Conservation (phyloP, 2,888 invertebrate species). For the Carcina quercana region DNA sequence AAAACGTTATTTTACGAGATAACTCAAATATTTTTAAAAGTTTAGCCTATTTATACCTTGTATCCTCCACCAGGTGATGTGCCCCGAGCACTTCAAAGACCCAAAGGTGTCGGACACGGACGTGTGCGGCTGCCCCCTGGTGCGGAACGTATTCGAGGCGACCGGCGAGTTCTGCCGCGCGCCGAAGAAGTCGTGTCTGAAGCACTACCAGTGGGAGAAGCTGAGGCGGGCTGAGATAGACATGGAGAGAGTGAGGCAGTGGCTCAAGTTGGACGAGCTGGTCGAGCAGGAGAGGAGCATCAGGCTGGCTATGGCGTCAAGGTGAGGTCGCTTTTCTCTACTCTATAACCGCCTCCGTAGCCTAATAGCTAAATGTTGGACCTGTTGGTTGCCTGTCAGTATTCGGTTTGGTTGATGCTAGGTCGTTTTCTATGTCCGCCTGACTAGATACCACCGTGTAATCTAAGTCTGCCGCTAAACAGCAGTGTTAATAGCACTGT, state of each 20-base stretch:
- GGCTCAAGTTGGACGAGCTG: conserved; percentile 94
- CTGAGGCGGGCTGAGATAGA: conserved; percentile 95
- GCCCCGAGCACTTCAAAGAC: conserved; percentile 98
- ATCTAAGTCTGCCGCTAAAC: too few species aligned
- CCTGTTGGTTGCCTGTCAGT: too few species aligned
- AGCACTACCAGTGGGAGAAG: conserved; percentile 97
- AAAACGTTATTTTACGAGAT: too few species aligned
- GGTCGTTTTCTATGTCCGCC: too few species aligned
- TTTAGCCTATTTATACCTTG: too few species aligned
- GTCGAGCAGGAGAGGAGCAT: conserved; percentile 95
- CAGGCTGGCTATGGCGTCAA: conserved; percentile 77
- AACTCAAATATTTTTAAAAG: too few species aligned
- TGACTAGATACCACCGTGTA: too few species aligned
- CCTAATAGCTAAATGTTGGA: too few species aligned
- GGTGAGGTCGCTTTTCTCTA: conserved; percentile 42
- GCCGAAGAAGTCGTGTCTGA: conserved; percentile 92
- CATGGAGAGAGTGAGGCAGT: conserved; percentile 92
- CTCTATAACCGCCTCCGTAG: too few species aligned
- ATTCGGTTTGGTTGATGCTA: too few species aligned
- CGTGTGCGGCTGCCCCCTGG: conserved; percentile 95
- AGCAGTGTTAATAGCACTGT: too few species aligned
- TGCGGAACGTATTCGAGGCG: conserved; percentile 86
- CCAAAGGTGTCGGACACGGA: conserved; percentile 90
- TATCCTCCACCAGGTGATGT: conserved; percentile 76
- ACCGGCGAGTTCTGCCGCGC: conserved; percentile 91